Evolutionary conservation across 2,888 invertebrate species (phyloP).

Genomic region (Choristoneura rosaceana): DNA sequence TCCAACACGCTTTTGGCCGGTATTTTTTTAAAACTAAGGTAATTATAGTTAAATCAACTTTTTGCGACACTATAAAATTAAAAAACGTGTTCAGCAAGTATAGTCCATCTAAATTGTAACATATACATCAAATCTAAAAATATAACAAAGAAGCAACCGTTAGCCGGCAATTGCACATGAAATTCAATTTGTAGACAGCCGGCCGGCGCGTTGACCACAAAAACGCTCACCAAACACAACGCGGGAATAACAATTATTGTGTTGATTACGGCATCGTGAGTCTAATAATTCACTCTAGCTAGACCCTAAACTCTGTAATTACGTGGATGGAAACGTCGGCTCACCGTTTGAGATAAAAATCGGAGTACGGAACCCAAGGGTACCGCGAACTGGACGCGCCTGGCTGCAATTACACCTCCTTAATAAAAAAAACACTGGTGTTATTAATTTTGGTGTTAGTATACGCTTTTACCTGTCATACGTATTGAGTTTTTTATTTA

Average conservation of each 20-base stretch:
- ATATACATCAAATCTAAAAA: conserved; percentile 18
- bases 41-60: too few species aligned
- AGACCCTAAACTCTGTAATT: conserved; percentile 83
- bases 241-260: conserved; percentile 79
- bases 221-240: conserved; percentile 67
- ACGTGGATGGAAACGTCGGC: conserved; percentile 80
- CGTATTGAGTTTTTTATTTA: too few species aligned
- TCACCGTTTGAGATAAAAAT: conserved; percentile 83
- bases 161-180: conserved; percentile 59
- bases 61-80: background rate
- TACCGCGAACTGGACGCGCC: conserved; percentile 51
- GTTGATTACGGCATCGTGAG: conserved; percentile 75
- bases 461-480: background rate
- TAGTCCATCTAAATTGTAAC: background rate
- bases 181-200: conserved; percentile 71
- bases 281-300: conserved; percentile 83
- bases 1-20: too few species aligned
- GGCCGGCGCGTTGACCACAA: conserved; percentile 59
- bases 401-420: conserved; percentile 61
- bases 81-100: background rate
- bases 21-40: too few species aligned
- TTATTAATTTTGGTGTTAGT: conserved; percentile 8
- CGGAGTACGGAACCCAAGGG: conserved; percentile 56
- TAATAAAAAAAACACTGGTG: conserved; percentile 30
- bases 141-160: conserved; percentile 52